Percentiles rank a stretch among this genome's conserved stretches.
Evolutionary conservation across 92 coral and sea anemone genomes (phyloP).

Genomic region (Micromussa lordhowensis): DNA sequence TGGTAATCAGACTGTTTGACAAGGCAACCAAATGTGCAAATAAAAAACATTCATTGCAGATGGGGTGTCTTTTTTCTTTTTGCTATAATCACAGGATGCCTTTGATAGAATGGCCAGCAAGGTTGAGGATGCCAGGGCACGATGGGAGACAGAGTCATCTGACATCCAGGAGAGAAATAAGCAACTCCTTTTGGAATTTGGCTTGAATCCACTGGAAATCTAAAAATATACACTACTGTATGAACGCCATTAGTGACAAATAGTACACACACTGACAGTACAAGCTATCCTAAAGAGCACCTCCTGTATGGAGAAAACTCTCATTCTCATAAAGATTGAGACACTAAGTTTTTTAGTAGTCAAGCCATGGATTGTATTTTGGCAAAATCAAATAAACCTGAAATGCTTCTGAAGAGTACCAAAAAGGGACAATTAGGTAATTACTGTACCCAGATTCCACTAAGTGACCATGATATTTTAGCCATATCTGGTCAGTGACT

Average conservation of each 20-base stretch:
- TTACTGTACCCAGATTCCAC: too few species aligned
- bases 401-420: too few species aligned
- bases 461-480: too few species aligned
- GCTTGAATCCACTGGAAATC: conserved; percentile 95
- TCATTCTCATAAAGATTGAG: too few species aligned
- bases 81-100: conserved; percentile 73
- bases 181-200: conserved; percentile 88
- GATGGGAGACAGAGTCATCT: conserved; percentile 91
- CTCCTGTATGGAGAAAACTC: too few species aligned
- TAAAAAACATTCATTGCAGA: neutral
- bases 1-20: neutral
- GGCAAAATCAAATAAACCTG: too few species aligned
- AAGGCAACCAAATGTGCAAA: neutral
- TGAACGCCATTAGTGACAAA: neutral
- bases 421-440: too few species aligned
- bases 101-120: conserved; percentile 91
- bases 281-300: neutral
- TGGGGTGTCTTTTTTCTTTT: neutral
- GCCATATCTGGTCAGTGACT: too few species aligned
- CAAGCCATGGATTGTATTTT: too few species aligned
- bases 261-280: neutral
- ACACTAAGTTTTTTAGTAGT: too few species aligned
- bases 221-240: conserved; percentile 13
- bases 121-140: conserved; percentile 92
- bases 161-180: conserved; percentile 92